A percentile compares a stretch with the other conserved stretches of the same genome.
Conservation (phyloP, 2,888 invertebrate genomes). For the Drosophila vallismaia region DNA sequence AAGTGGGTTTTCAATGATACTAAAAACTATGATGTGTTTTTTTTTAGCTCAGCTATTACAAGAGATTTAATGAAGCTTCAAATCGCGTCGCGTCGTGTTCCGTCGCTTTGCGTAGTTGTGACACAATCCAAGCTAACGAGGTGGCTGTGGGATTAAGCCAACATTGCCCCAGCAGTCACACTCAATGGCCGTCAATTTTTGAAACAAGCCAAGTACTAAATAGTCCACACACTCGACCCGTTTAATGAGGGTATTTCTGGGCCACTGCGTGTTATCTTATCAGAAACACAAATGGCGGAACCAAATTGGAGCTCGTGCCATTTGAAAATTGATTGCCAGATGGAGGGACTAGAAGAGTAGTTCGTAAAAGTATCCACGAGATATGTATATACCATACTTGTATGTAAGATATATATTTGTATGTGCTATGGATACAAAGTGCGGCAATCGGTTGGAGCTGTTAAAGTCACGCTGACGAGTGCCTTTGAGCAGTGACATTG, state of each 20-base stretch:
- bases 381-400: constrained; percentile 1
- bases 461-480: constrained; percentile 30
- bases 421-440: constrained; percentile 22
- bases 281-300: constrained; percentile 49
- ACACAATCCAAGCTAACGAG: constrained; percentile 4
- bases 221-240: neutral
- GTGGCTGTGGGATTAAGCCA: constrained; percentile 4
- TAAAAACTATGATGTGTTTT: neutral
- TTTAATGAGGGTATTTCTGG: constrained; percentile 12
- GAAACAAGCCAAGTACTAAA: constrained; percentile 10
- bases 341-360: neutral
- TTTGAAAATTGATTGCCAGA: constrained; percentile 43
- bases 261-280: constrained; percentile 38
- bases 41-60: neutral
- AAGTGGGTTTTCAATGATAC: neutral
- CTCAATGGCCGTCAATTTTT: constrained; percentile 28
- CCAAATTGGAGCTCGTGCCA: constrained; percentile 47
- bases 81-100: too few relatives aligned
- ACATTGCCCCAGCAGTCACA: constrained; percentile 11
- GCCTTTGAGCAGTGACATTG: constrained; percentile 24
- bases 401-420: neutral
- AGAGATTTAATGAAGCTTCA: neutral
- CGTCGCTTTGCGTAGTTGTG: neutral
- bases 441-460: constrained; percentile 25
- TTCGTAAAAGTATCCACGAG: constrained; percentile 6